Conservation (phyloP, 2,888 invertebrate genomes). For the Leistus spinibarbis region DNA sequence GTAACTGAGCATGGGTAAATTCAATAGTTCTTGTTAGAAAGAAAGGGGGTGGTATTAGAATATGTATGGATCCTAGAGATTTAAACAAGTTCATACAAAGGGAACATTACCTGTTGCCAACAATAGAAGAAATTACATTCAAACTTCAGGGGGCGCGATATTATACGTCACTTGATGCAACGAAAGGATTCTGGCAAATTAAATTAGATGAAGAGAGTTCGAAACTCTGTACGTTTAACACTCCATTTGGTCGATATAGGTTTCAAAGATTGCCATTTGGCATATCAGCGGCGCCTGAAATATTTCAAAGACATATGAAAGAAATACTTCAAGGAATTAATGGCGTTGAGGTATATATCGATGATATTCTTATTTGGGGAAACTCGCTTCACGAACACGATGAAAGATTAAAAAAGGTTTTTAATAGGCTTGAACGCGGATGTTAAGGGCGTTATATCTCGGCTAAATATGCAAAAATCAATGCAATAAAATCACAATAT, state of each 20-base stretch:
- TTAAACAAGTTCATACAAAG: conserved; percentile 44
- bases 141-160: conserved; percentile 43
- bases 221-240: conserved; percentile 41
- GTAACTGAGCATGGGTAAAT: not conserved
- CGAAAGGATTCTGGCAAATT: conserved; percentile 45
- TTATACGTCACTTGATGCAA: conserved; percentile 44
- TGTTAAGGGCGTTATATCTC: too few species aligned
- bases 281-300: conserved; percentile 39
- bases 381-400: conserved; percentile 44
- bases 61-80: conserved; percentile 46
- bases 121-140: conserved; percentile 43
- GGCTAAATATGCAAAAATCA: too few species aligned
- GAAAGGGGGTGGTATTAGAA: conserved; percentile 37
- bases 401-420: conserved; percentile 40
- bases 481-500: too few species aligned
- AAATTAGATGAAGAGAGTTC: conserved; percentile 44
- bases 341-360: conserved; percentile 45
- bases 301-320: conserved; percentile 40
- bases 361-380: conserved; percentile 47
- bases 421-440: too few species aligned
- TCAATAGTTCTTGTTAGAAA: conserved; percentile 27
- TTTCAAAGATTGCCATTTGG: conserved; percentile 45
- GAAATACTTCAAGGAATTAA: conserved; percentile 39
- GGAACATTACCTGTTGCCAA: conserved; percentile 38
- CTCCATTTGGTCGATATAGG: conserved; percentile 43